Base-by-base conservation (phyloP, 2,113 vertebrate genomes). In the Albula goreensis region DNA sequence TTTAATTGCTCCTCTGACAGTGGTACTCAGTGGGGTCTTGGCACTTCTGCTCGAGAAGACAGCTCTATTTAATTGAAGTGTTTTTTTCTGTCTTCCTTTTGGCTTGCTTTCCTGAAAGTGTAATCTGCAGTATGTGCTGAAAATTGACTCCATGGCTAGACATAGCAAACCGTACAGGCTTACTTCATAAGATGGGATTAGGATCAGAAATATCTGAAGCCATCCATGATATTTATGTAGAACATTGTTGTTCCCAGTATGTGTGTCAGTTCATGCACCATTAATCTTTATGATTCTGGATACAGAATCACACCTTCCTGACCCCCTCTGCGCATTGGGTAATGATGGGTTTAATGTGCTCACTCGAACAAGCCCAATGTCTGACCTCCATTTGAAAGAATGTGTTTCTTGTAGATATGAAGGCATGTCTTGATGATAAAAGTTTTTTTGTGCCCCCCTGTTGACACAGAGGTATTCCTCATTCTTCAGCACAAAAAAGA, bases 211-310 rank as follows among this genome's bases (percentile, higher is more conserved):
- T 41, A 49, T 56, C 51, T 17, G 74, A 15, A 31, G 70, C 31
- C 70, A 74, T n/a, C 10, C 63, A n/a, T 17, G 22, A 78, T 3
- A 60, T 22, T 70, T 31, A 12, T 10, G 50, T 50, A 79, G 48
- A 31, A 22, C 4, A 57, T 9, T 57, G 52, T 50, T 53, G 7
- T 83, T 15, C 77, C 22, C 19, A 9, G 31, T 52, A n/a, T 82
- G 74, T 88, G 88, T 91, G 88, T 91, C 89, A 89, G 83, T 57
- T 41, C 85, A 83, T 5, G 86, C 87, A 83, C 82, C 52, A 17
- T 0, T n/a, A 82, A n/a, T 89, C 66, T 48, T 88, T 83, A 89
- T 80, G 57, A 80, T 80, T 57, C 25, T 22, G 49, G 56, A 83
- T 13, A 48, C 60, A 31, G 13, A 50, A 52, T 15, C 19, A 49